Evolutionary conservation across 2,113 vertebrate species (phyloP).

Genomic region (Pedionomus torquatus): DNA sequence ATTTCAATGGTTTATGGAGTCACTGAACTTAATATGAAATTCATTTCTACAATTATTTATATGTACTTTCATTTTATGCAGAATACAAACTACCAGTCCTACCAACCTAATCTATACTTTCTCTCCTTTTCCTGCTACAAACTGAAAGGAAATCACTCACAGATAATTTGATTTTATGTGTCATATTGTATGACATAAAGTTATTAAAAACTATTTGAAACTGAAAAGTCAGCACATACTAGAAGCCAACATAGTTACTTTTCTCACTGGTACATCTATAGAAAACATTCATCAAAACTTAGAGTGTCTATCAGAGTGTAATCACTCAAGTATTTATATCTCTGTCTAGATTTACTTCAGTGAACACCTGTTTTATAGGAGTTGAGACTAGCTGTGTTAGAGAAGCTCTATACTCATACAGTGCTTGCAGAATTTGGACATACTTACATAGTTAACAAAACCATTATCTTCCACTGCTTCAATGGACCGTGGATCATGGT

Average conservation of each 20-base stretch:
- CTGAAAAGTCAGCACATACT: background rate
- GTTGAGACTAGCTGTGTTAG: background rate
- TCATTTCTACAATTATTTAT: background rate
- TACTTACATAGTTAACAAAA: background rate
- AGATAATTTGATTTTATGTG: background rate
- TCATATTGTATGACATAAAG: background rate
- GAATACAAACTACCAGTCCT: background rate
- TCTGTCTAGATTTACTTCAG: background rate
- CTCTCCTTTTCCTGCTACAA: background rate
- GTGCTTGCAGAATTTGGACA: background rate
- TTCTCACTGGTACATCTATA: background rate
- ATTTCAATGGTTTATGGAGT: background rate
- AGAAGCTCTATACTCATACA: background rate
- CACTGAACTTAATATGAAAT: background rate
- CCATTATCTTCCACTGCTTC: background rate
- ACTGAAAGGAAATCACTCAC: background rate
- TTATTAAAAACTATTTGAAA: background rate
- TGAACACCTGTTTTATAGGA: background rate
- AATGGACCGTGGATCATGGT: background rate
- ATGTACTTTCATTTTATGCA: background rate
- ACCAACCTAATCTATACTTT: background rate
- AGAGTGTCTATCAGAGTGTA: background rate
- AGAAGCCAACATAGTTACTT: background rate
- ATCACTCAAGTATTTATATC: background rate
- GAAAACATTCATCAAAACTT: background rate